A percentile compares a stretch with the other conserved stretches of the same genome.
Conservation (phyloP, 2,888 invertebrate genomes). For the Palloptera scutellata region DNA sequence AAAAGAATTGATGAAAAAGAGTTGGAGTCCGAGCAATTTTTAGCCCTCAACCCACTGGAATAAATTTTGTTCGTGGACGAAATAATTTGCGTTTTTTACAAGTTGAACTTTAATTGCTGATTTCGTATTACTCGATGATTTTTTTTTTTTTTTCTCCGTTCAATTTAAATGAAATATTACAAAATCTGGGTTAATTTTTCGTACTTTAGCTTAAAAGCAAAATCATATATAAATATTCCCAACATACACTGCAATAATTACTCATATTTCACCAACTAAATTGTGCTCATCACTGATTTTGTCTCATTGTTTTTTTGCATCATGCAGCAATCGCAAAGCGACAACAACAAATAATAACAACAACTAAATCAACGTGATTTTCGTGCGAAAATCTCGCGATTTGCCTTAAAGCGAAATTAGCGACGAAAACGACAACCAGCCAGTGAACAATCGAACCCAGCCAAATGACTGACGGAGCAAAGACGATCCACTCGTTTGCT, state of each 20-base stretch:
- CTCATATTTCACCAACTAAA: slow-evolving; percentile 30
- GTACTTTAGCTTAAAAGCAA: too few species aligned
- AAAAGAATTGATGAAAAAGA: too few species aligned
- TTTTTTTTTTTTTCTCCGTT: too few species aligned
- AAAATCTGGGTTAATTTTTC: too few species aligned
- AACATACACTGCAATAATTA: slow-evolving; percentile 22
- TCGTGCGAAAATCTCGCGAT: slow-evolving; percentile 61
- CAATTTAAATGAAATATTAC: too few species aligned
- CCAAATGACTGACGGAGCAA: slow-evolving; percentile 25
- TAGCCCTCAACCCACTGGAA: too few species aligned
- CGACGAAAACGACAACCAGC: slow-evolving; percentile 17
- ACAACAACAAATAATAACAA: slow-evolving; percentile 30
- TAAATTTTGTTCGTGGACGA: too few species aligned
- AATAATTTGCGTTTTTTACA: too few species aligned
- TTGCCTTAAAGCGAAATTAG: slow-evolving; percentile 49
- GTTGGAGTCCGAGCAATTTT: too few species aligned
- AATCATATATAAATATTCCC: background rate
- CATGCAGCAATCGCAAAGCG: slow-evolving; percentile 26
- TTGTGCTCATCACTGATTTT: slow-evolving; percentile 19
- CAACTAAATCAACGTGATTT: slow-evolving; percentile 58
- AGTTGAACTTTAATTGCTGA: too few species aligned
- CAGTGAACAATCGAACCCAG: slow-evolving; percentile 31
- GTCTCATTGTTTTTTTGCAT: slow-evolving; percentile 13
- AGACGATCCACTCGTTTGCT: slow-evolving; percentile 11
- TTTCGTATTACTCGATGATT: too few species aligned